Conservation (phyloP, 2,797 vertebrate species). For the Myripristis murdjan region DNA sequence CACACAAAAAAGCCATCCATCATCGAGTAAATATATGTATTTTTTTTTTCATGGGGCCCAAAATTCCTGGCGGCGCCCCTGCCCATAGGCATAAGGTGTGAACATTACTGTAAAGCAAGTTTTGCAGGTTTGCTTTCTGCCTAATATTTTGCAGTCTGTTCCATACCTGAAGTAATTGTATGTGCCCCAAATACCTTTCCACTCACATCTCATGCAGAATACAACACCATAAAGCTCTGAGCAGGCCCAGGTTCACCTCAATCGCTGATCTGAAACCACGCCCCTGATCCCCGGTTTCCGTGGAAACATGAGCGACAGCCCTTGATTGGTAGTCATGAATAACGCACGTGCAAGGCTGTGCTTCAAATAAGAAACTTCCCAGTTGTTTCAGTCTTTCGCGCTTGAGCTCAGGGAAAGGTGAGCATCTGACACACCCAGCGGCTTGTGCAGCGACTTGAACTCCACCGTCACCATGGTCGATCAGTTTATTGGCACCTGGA, state of each 20-base stretch:
- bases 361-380: constrained; percentile 55
- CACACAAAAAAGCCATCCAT: too few relatives aligned
- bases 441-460: background rate
- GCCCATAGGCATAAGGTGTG: too few relatives aligned
- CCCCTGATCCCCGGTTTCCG: constrained; percentile 54
- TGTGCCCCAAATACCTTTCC: background rate
- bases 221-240: too few relatives aligned
- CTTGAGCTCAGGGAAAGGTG: background rate
- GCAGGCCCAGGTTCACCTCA: background rate
- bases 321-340: constrained; percentile 67
- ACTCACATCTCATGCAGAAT: too few relatives aligned
- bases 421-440: background rate
- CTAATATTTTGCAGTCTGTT: too few relatives aligned
- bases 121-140: too few relatives aligned
- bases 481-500: constrained; percentile 92
- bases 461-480: constrained; percentile 83
- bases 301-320: constrained; percentile 38
- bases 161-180: too few relatives aligned
- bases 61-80: too few relatives aligned
- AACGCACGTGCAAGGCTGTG: constrained; percentile 30
- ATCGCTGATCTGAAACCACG: constrained; percentile 46
- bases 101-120: too few relatives aligned
- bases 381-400: accelerated
- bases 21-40: too few relatives aligned
- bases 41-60: too few relatives aligned